Evolutionary conservation across 2,888 invertebrate genomes (phyloP).

Genomic region (Erynnis tages): DNA sequence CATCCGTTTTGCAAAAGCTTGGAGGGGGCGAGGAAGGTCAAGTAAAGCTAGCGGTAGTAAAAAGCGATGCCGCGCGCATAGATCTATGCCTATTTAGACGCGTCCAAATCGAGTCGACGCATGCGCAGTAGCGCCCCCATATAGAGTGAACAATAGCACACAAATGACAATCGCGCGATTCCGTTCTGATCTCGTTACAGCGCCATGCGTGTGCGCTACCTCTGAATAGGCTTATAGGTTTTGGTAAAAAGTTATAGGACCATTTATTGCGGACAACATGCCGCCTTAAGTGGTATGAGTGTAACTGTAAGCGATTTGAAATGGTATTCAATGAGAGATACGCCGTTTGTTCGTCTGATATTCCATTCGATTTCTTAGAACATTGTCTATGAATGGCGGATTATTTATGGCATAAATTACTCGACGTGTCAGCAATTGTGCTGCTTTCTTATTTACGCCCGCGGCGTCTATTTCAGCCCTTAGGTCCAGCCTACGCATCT

Average conservation of each 20-base stretch:
- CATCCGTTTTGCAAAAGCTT: constrained; percentile 18
- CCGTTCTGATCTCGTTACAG: constrained; percentile 65
- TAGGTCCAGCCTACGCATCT: no score
- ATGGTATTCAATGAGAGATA: constrained; percentile 15
- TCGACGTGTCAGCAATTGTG: no score
- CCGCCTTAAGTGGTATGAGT: constrained; percentile 13
- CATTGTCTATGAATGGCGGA: neutral
- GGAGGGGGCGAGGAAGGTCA: constrained; percentile 36
- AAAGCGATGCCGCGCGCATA: constrained; percentile 72
- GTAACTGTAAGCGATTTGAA: constrained; percentile 21
- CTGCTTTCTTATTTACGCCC: no score
- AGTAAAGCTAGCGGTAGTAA: constrained; percentile 45
- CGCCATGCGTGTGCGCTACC: constrained; percentile 57
- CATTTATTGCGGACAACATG: constrained; percentile 24
- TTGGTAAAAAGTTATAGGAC: constrained; percentile 25
- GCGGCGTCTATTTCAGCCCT: no score
- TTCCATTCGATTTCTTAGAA: neutral
- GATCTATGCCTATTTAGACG: constrained; percentile 78
- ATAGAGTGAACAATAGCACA: constrained; percentile 77
- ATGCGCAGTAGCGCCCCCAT: constrained; percentile 69
- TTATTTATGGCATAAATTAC: no score
- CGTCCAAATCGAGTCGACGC: constrained; percentile 64
- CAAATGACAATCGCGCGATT: constrained; percentile 69
- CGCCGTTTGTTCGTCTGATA: constrained; percentile 3
- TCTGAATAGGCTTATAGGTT: constrained; percentile 41